Conservation (phyloP, 2,888 invertebrate genomes). For the Epirrita christyi region DNA sequence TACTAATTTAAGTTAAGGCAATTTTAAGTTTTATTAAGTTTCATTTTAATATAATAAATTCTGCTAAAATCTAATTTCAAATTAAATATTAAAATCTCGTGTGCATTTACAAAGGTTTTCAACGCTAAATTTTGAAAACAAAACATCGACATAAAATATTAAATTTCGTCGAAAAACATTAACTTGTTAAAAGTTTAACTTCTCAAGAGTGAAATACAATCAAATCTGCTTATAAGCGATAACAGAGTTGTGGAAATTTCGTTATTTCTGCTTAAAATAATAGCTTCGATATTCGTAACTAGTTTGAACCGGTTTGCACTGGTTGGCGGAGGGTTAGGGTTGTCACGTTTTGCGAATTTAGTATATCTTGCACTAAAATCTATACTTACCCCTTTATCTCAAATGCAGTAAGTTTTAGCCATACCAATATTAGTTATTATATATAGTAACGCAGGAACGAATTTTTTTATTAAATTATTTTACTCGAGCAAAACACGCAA, state of each 20-base stretch:
- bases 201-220: conserved; percentile 30
- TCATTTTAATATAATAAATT: no score
- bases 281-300: conserved; percentile 27
- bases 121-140: conserved; percentile 14
- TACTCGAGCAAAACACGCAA: background rate
- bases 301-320: conserved; percentile 22
- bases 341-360: conserved; percentile 17
- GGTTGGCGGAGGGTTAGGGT: conserved; percentile 14
- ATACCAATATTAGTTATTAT: background rate
- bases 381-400: conserved; percentile 7
- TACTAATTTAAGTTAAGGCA: no score
- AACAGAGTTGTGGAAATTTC: conserved; percentile 33
- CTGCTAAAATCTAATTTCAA: background rate
- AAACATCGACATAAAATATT: conserved; percentile 27
- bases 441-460: background rate
- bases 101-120: conserved; percentile 7
- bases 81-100: conserved; percentile 1
- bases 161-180: conserved; percentile 35
- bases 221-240: conserved; percentile 33
- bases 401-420: background rate
- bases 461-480: background rate
- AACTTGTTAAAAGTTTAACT: conserved; percentile 34
- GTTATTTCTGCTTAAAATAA: conserved; percentile 33
- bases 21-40: no score
- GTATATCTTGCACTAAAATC: conserved; percentile 7